phyloP scores from a whole-genome alignment of 2,888 invertebrate genomes.

The Ectropis crepuscularia region DNA sequence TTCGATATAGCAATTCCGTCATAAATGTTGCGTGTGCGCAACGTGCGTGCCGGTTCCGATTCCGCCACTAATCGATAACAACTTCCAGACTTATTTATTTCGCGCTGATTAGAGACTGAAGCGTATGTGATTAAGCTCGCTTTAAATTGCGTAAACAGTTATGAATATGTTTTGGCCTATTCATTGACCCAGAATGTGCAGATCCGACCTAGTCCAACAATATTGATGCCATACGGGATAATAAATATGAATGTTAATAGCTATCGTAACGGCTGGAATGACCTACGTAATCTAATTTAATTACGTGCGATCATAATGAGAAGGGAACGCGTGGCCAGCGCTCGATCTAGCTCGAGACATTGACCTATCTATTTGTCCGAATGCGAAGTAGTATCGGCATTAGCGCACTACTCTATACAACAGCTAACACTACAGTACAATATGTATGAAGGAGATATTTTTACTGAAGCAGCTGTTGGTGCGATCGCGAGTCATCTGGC shows the following conservation, averaged over 20 bases:
- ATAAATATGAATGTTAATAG: constrained; percentile 16
- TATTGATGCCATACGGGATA: constrained; percentile 16
- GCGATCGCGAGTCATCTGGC: constrained; percentile 65
- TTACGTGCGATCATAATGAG: constrained; percentile 35
- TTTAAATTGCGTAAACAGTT: constrained; percentile 12
- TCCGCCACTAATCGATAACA: constrained; percentile 44
- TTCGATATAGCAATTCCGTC: constrained; percentile 81
- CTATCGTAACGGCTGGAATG: constrained; percentile 15
- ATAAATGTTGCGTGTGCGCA: constrained; percentile 49
- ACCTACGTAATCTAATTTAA: constrained; percentile 16
- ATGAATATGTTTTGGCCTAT: constrained; percentile 12
- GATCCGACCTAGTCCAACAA: constrained; percentile 20
- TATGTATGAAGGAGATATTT: constrained; percentile 71
- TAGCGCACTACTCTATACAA: constrained; percentile 51
- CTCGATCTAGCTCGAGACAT: constrained; percentile 72
- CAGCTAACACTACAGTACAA: constrained; percentile 38
- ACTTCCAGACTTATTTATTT: constrained; percentile 41
- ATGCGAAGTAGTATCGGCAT: constrained; percentile 49
- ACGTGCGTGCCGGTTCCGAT: constrained; percentile 36
- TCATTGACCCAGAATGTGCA: constrained; percentile 11
- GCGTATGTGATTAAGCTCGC: constrained; percentile 10
- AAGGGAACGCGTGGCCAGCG: constrained; percentile 42
- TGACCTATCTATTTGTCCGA: constrained; percentile 74
- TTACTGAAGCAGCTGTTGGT: constrained; percentile 70
- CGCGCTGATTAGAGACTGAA: constrained; percentile 20